Conservation (phyloP, 2,888 invertebrate species). For the Cryptocephalus moraei region DNA sequence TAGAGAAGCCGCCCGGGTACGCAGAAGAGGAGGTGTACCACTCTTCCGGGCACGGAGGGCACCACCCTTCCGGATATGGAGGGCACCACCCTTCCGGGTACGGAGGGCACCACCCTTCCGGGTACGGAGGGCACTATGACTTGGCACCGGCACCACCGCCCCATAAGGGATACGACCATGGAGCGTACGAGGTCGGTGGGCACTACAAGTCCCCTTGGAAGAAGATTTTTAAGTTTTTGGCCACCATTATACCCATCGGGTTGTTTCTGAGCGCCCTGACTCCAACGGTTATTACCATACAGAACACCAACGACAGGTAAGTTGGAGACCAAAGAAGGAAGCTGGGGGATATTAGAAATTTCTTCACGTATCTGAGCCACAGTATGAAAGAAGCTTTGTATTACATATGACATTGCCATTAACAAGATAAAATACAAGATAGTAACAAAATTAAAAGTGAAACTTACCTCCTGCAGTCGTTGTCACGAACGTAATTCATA, state of each 20-base stretch:
- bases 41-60: neutral
- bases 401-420: too few species aligned
- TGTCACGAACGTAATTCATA: too few species aligned
- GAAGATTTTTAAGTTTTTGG: constrained; percentile 51
- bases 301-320: constrained; percentile 2
- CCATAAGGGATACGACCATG: constrained; percentile 2
- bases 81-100: neutral
- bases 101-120: neutral
- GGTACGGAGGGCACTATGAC: neutral
- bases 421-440: too few species aligned
- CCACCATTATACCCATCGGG: constrained; percentile 60
- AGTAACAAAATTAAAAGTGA: too few species aligned
- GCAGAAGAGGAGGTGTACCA: neutral
- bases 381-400: too few species aligned
- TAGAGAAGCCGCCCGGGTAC: constrained; percentile 16
- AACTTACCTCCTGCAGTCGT: too few species aligned
- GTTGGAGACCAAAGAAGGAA: too few species aligned
- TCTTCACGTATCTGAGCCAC: too few species aligned
- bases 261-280: constrained; percentile 60
- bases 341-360: too few species aligned
- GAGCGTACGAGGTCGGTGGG: constrained; percentile 6
- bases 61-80: neutral
- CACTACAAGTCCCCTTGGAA: constrained; percentile 44
- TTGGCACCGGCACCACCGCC: neutral
- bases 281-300: constrained; percentile 54